Percentiles rank a stretch among this genome's conserved stretches.
phyloP scores from a whole-genome alignment of 2,113 vertebrate species.

The Xenopus laevis region DNA sequence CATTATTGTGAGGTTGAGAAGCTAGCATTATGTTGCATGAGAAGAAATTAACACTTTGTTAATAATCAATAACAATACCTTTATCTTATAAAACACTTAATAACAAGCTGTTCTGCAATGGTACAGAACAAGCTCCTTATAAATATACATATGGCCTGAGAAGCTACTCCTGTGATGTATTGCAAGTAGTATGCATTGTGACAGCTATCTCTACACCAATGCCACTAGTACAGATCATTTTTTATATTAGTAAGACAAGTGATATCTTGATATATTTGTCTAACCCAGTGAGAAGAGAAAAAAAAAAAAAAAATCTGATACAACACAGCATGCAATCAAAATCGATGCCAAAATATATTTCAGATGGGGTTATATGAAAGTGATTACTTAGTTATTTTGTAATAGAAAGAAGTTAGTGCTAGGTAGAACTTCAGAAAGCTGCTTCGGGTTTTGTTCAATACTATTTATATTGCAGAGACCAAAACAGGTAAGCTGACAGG shows the following conservation, averaged over 20 bases:
- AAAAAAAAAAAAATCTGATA: not conserved
- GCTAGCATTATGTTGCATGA: too few relatives aligned
- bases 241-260: conserved; percentile 40
- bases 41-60: not conserved
- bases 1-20: too few relatives aligned
- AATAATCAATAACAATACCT: not conserved
- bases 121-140: not conserved
- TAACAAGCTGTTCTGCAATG: not conserved
- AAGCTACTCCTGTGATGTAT: conserved; percentile 39
- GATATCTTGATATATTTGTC: conserved; percentile 43
- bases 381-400: too few relatives aligned
- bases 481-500: too few relatives aligned
- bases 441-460: too few relatives aligned
- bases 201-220: conserved; percentile 39
- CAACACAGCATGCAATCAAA: conserved; percentile 8
- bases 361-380: too few relatives aligned
- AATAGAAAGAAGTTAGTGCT: too few relatives aligned
- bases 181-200: conserved; percentile 27
- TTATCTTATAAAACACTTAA: conserved; percentile 1
- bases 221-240: conserved; percentile 39
- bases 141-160: conserved; percentile 19
- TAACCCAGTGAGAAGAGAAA: conserved; percentile 22
- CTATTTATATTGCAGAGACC: too few relatives aligned
- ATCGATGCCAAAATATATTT: conserved; percentile 7
- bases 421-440: too few relatives aligned